phyloP scores from a whole-genome alignment of 2,113 vertebrate genomes.

The Aegithalos caudatus region DNA sequence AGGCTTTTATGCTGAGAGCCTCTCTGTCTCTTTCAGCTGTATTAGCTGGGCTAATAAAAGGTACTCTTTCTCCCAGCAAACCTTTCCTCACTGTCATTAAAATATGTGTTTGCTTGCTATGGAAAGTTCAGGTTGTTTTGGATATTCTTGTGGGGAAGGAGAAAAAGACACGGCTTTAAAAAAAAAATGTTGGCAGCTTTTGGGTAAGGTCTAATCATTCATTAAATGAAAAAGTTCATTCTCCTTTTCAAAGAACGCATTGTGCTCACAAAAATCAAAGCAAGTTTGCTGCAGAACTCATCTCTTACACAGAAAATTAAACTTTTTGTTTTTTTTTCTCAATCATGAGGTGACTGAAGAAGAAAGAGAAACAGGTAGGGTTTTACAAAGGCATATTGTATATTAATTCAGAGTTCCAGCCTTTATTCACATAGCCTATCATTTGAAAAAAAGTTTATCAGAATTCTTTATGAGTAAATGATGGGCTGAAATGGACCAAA shows the following conservation, averaged over 20 bases:
- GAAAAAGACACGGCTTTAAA: background rate
- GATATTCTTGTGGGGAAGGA: background rate
- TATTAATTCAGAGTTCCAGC: background rate
- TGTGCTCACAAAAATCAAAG: slow-evolving; percentile 3
- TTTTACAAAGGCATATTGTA: background rate
- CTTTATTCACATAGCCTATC: background rate
- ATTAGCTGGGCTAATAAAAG: background rate
- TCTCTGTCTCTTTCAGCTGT: background rate
- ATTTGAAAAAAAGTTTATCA: background rate
- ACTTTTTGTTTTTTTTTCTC: background rate
- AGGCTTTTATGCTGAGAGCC: background rate
- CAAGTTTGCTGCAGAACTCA: background rate
- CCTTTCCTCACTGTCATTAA: background rate
- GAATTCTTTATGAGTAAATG: background rate
- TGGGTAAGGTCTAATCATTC: background rate
- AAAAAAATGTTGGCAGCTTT: background rate
- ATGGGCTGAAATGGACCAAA: background rate
- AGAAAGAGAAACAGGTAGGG: background rate
- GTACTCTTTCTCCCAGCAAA: background rate
- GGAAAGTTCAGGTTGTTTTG: background rate
- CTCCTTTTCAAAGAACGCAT: background rate
- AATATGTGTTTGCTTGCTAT: background rate
- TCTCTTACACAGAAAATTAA: background rate
- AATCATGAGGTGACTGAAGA: background rate
- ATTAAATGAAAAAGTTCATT: slow-evolving; percentile 12